phyloP scores from a whole-genome alignment of 2,888 invertebrate genomes.

The Entomobrya proxima region DNA sequence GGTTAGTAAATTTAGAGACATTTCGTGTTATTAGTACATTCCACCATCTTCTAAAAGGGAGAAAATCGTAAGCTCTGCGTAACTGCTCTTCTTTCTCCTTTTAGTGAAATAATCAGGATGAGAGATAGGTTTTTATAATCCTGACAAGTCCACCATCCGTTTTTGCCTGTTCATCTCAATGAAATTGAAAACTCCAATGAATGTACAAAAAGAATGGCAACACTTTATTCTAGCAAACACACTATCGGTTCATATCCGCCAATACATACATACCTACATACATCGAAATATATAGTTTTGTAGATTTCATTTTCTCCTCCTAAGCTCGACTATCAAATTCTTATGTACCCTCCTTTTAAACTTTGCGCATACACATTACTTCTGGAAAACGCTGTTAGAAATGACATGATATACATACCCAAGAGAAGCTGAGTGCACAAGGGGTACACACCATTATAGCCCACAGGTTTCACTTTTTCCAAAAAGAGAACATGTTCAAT shows the following conservation, averaged over 20 bases:
- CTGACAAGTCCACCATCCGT: constrained; percentile 51
- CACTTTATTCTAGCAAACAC: not conserved
- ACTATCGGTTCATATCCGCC: not conserved
- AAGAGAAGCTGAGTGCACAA: not conserved
- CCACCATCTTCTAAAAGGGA: not conserved
- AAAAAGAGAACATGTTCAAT: constrained; percentile 38
- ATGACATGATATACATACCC: constrained; percentile 52
- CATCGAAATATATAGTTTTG: too few species aligned
- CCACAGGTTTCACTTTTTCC: constrained; percentile 65
- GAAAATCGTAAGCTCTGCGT: not conserved
- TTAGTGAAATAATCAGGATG: constrained; percentile 52
- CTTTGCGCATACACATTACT: constrained; percentile 42
- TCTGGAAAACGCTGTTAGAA: constrained; percentile 9
- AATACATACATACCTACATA: not conserved
- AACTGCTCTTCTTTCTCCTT: not conserved
- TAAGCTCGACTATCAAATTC: too few species aligned
- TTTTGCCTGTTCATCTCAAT: constrained; percentile 41
- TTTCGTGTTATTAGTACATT: constrained; percentile 22
- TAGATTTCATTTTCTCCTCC: too few species aligned
- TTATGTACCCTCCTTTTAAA: constrained; percentile 42
- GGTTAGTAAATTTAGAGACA: constrained; percentile 4
- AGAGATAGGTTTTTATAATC: constrained; percentile 53
- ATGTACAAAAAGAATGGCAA: not conserved
- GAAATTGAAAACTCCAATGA: constrained; percentile 58
- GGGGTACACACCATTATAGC: constrained; percentile 36